These are phyloP conservation scores for Orycteropus afer DNA, from an alignment of 2,113 vertebrate species.

Conservation along the genomic window DNA sequence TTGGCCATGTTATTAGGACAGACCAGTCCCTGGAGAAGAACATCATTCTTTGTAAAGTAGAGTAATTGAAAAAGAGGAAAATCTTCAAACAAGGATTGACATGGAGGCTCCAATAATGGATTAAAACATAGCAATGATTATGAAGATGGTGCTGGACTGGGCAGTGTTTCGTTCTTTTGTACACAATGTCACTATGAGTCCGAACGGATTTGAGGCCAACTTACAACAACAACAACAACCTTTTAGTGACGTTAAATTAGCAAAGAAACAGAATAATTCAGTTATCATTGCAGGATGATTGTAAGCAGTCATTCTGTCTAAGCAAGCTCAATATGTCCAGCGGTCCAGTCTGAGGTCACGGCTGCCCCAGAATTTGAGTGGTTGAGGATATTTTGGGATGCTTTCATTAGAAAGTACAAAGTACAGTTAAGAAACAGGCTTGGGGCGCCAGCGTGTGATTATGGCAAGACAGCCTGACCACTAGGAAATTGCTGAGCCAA, in stretches of 20 bases:
- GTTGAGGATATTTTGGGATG: conserved; percentile 94
- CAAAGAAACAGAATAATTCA: background rate
- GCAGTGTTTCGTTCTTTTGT: background rate
- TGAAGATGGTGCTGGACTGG: background rate
- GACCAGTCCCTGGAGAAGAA: background rate
- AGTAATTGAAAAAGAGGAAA: background rate
- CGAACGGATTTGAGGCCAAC: background rate
- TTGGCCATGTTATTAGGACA: background rate
- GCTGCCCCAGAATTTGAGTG: conserved; percentile 82
- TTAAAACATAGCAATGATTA: background rate
- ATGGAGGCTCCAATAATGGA: background rate
- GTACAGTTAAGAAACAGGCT: conserved; percentile 90
- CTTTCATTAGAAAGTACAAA: conserved; percentile 95
- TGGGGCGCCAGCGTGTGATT: conserved; percentile 95
- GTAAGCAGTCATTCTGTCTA: conserved; percentile 72
- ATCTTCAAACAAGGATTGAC: background rate
- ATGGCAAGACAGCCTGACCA: conserved; percentile 96
- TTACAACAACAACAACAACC: background rate
- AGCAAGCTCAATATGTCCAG: conserved; percentile 73
- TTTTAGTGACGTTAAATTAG: conserved; percentile 19
- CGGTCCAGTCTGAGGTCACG: conserved; percentile 88
- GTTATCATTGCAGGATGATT: conserved; percentile 65
- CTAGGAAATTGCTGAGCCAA: conserved; percentile 95
- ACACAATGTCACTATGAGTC: background rate
- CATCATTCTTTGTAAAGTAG: background rate